These are phyloP conservation scores for Pogonocherus hispidulus DNA, from an alignment of 2,888 invertebrate genomes.

Conservation along the genomic window DNA sequence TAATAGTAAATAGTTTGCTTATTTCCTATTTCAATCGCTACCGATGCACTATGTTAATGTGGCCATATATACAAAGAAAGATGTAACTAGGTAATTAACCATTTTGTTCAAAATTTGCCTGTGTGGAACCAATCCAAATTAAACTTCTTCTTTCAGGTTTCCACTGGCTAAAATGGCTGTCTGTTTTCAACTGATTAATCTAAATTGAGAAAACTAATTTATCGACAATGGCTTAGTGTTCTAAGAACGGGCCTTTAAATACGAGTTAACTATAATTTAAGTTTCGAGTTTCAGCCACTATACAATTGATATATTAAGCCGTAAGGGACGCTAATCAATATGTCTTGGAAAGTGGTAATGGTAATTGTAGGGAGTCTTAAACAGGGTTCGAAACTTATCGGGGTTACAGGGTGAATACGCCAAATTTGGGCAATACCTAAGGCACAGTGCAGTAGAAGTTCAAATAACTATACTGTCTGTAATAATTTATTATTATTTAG, in stretches of 20 bases:
- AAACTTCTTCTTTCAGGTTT: not conserved
- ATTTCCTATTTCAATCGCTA: too few relatives aligned
- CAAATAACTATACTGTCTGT: too few relatives aligned
- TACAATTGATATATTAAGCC: conserved; percentile 47
- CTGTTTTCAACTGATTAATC: conserved; percentile 35
- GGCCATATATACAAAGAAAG: too few relatives aligned
- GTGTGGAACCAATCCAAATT: too few relatives aligned
- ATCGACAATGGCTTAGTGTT: conserved; percentile 40
- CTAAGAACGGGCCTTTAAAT: conserved; percentile 35
- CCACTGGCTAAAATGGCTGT: not conserved
- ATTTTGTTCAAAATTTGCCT: too few relatives aligned
- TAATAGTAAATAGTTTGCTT: not conserved
- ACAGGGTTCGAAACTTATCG: conserved; percentile 27
- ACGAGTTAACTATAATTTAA: conserved; percentile 45
- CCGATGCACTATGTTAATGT: too few relatives aligned
- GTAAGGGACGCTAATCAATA: conserved; percentile 44
- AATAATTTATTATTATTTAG: too few relatives aligned
- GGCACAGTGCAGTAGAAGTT: too few relatives aligned
- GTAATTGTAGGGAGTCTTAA: conserved; percentile 33
- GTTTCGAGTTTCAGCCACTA: conserved; percentile 41
- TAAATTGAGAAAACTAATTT: conserved; percentile 41
- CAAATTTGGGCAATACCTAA: too few relatives aligned
- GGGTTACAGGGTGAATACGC: conserved; percentile 3
- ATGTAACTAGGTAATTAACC: too few relatives aligned
- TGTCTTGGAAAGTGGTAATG: conserved; percentile 41